Percentiles rank a stretch among this genome's conserved stretches.
phyloP scores from a whole-genome alignment of 92 coral and sea anemone species.

The Parazoanthus swiftii region DNA sequence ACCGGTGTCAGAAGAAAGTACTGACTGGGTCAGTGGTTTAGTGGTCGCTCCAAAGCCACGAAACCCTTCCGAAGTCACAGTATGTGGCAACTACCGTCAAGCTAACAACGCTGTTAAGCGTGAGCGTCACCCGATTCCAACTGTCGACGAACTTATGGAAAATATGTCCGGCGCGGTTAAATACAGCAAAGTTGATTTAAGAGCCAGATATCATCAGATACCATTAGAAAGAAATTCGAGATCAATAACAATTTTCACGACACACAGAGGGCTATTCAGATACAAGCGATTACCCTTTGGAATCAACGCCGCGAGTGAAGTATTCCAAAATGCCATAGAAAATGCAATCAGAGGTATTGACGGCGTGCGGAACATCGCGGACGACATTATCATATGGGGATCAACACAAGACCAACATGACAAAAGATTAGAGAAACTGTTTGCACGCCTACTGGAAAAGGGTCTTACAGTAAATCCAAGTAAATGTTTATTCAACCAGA shows the following conservation, averaged over 20 bases:
- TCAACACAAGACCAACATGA: too few species aligned
- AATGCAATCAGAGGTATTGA: too few species aligned
- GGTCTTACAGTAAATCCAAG: too few species aligned
- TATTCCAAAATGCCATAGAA: too few species aligned
- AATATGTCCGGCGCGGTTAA: slow-evolving; percentile 45
- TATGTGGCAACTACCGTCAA: slow-evolving; percentile 54
- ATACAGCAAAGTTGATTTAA: slow-evolving; percentile 49
- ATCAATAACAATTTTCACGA: too few species aligned
- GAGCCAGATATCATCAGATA: slow-evolving; percentile 51
- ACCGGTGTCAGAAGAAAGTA: slow-evolving; percentile 47
- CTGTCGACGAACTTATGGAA: slow-evolving; percentile 51
- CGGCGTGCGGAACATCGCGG: too few species aligned
- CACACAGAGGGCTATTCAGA: too few species aligned
- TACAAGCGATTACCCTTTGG: too few species aligned
- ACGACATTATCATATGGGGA: too few species aligned
- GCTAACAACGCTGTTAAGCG: slow-evolving; percentile 47
- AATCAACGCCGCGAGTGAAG: background rate
- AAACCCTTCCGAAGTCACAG: slow-evolving; percentile 43
- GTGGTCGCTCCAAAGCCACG: slow-evolving; percentile 49
- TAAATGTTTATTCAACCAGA: too few species aligned
- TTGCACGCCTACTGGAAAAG: background rate
- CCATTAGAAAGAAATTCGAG: background rate
- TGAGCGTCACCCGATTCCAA: slow-evolving; percentile 48
- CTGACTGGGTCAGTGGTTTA: slow-evolving; percentile 55
- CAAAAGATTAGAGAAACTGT: too few species aligned